These are phyloP conservation scores for Florisuga fusca DNA, from an alignment of 2,797 vertebrate species.

Conservation along the genomic window DNA sequence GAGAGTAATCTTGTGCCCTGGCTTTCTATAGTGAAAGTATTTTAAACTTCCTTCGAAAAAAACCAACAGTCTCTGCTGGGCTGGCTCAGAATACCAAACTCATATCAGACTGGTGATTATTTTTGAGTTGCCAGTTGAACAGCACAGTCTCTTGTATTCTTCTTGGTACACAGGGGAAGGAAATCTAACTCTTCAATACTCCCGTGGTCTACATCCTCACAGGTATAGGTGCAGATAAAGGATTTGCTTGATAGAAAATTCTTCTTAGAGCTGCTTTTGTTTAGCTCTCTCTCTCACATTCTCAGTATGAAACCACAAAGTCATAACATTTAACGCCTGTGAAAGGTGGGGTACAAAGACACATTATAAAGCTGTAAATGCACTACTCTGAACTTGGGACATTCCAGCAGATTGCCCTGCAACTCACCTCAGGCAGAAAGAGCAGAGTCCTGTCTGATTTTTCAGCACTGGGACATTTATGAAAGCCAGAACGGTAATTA, in stretches of 20 bases:
- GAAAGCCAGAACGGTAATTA: neutral
- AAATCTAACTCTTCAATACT: neutral
- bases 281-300: neutral
- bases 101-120: neutral
- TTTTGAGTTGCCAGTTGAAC: neutral
- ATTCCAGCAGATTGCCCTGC: neutral
- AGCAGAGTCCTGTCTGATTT: neutral
- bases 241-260: neutral
- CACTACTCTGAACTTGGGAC: fast-evolving
- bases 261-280: neutral
- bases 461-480: neutral
- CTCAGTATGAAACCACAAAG: neutral
- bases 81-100: neutral
- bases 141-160: neutral
- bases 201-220: neutral
- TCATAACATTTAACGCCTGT: neutral
- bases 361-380: neutral
- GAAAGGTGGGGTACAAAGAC: neutral
- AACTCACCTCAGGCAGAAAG: neutral
- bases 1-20: neutral
- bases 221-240: neutral
- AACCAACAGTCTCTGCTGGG: neutral
- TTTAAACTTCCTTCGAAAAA: constrained; percentile 1
- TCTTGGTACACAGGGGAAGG: neutral
- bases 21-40: neutral